phyloP scores from a whole-genome alignment of 2,888 invertebrate genomes.

The Alcis repandata region DNA sequence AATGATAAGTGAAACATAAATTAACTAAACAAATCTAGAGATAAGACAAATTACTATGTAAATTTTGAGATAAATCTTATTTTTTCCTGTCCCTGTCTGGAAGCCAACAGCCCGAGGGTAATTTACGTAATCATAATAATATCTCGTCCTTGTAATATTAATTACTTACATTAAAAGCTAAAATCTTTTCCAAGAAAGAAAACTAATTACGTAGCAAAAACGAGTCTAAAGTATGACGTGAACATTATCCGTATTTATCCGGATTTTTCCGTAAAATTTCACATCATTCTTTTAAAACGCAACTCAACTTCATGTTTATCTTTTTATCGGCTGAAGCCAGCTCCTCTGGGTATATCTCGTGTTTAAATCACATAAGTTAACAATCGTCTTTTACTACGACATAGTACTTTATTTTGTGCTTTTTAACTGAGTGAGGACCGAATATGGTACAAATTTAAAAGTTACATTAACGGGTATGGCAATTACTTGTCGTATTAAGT shows the following conservation, averaged over 20 bases:
- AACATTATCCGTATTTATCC: slow-evolving; percentile 21
- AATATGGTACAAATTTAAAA: neutral
- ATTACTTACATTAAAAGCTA: slow-evolving; percentile 30
- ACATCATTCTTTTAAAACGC: slow-evolving; percentile 25
- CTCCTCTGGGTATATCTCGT: slow-evolving; percentile 19
- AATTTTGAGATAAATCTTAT: slow-evolving; percentile 28
- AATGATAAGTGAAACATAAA: neutral
- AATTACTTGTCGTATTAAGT: too few relatives aligned
- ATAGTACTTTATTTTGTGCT: slow-evolving; percentile 2
- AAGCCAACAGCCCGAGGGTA: slow-evolving; percentile 27
- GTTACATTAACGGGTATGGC: too few relatives aligned
- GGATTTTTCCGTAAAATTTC: slow-evolving; percentile 13
- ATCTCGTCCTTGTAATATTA: slow-evolving; percentile 27
- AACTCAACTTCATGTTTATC: slow-evolving; percentile 27
- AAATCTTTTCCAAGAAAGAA: slow-evolving; percentile 19
- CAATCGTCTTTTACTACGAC: slow-evolving; percentile 19
- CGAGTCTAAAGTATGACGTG: neutral
- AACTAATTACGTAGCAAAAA: slow-evolving; percentile 21
- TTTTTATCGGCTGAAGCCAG: slow-evolving; percentile 24
- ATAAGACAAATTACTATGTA: slow-evolving; percentile 18
- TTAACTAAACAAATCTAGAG: slow-evolving; percentile 1
- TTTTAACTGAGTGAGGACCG: slow-evolving; percentile 2
- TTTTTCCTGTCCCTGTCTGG: slow-evolving; percentile 19
- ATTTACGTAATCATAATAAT: slow-evolving; percentile 31
- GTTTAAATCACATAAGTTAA: slow-evolving; percentile 24